phyloP scores from a whole-genome alignment of 2,113 vertebrate genomes.

The Trogon surrucura region DNA sequence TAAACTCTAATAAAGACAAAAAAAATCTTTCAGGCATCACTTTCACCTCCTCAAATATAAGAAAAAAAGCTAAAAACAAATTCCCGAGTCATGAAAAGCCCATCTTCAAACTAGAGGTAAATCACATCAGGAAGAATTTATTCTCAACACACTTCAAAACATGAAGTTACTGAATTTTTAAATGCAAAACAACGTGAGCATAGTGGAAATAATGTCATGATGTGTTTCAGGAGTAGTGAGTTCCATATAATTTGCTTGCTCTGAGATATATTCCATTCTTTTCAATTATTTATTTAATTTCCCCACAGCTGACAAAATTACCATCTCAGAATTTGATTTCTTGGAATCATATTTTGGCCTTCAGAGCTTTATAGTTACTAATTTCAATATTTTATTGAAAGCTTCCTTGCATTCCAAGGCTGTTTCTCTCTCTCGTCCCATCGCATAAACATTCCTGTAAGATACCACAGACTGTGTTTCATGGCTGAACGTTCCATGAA shows the following conservation, averaged over 20 bases:
- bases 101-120: background rate
- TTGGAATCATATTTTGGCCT: background rate
- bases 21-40: background rate
- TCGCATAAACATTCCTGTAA: background rate
- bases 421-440: background rate
- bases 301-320: background rate
- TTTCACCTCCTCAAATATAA: background rate
- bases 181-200: background rate
- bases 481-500: background rate
- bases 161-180: background rate
- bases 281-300: background rate
- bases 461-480: background rate
- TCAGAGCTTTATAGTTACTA: background rate
- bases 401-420: background rate
- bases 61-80: background rate
- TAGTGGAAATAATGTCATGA: background rate
- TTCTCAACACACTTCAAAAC: background rate
- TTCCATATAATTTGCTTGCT: background rate
- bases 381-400: background rate
- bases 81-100: background rate
- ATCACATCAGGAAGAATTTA: background rate
- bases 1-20: background rate
- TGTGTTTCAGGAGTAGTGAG: background rate
- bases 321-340: background rate
- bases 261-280: fast-evolving